Evolutionary conservation across 30 jellyfish, hydroid and myxozoan species (phyloP).

Genomic region (Chironex yamaguchii): DNA sequence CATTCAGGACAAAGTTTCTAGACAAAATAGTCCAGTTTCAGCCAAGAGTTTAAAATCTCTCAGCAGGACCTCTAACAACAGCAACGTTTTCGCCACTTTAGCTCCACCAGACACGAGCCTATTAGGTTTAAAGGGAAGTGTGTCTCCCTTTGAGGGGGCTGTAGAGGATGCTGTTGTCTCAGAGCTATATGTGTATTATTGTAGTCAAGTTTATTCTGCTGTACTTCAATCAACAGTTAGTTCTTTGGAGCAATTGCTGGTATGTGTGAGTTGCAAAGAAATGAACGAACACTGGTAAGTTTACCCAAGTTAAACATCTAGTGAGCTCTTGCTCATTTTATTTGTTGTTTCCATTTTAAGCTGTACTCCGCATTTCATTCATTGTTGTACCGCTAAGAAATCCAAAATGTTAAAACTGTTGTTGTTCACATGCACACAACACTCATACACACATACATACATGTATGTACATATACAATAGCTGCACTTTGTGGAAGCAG

Average conservation of each 20-base stretch:
- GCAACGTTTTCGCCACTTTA: background rate
- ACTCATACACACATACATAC: too few relatives aligned
- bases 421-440: too few relatives aligned
- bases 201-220: conserved; percentile 78
- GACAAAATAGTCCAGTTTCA: background rate
- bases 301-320: too few relatives aligned
- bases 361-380: too few relatives aligned
- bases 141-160: conserved; percentile 53
- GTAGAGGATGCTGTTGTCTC: conserved; percentile 61
- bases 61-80: background rate
- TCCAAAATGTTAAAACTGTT: too few relatives aligned
- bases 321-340: too few relatives aligned
- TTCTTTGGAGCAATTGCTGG: background rate
- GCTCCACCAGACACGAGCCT: conserved; percentile 52
- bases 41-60: background rate
- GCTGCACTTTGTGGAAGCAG: too few relatives aligned
- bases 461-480: too few relatives aligned
- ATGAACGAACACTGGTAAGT: background rate
- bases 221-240: conserved; percentile 1
- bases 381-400: too few relatives aligned
- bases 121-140: background rate
- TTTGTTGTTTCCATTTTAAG: too few relatives aligned
- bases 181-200: conserved; percentile 60
- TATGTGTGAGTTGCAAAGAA: background rate
- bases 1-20: background rate